These are phyloP conservation scores for Cyprinus carpio DNA, from an alignment of 2,113 vertebrate genomes.

Conservation along the genomic window DNA sequence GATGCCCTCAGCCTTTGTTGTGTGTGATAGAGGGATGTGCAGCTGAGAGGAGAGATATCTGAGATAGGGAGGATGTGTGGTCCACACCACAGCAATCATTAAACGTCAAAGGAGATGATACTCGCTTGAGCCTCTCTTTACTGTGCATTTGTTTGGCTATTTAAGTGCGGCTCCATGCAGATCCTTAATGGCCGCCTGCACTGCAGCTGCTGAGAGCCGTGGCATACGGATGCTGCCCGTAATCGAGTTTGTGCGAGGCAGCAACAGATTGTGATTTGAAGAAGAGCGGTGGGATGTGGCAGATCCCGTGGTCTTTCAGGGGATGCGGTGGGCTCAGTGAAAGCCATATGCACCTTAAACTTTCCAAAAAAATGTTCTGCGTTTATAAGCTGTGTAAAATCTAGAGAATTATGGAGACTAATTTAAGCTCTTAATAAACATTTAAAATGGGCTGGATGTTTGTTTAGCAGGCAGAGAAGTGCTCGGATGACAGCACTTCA, in stretches of 20 bases:
- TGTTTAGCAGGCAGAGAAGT: background rate
- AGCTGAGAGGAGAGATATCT: background rate
- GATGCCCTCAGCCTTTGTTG: slow-evolving; percentile 28
- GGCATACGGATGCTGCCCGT: slow-evolving; percentile 20
- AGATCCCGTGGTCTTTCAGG: background rate
- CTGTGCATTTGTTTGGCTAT: slow-evolving; percentile 16
- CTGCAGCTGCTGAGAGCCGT: background rate
- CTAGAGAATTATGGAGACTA: slow-evolving; percentile 9
- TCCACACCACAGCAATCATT: slow-evolving; percentile 22
- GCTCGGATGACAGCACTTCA: background rate
- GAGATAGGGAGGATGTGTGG: background rate
- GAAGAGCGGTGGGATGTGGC: background rate
- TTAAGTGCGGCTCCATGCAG: background rate
- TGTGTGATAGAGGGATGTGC: slow-evolving; percentile 5
- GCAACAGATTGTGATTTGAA: slow-evolving; percentile 45
- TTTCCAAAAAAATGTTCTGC: slow-evolving; percentile 23
- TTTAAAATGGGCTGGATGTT: slow-evolving; percentile 13
- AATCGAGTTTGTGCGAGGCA: slow-evolving; percentile 27
- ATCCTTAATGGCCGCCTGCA: background rate
- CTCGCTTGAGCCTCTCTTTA: background rate
- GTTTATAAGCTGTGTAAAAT: background rate
- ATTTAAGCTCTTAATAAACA: slow-evolving; percentile 24
- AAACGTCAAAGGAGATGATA: background rate
- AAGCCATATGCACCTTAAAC: slow-evolving; percentile 41
- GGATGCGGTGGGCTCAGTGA: slow-evolving; percentile 14